Evolutionary conservation across 2,888 invertebrate species (phyloP).

Genomic region (Calliopum simillimum): DNA sequence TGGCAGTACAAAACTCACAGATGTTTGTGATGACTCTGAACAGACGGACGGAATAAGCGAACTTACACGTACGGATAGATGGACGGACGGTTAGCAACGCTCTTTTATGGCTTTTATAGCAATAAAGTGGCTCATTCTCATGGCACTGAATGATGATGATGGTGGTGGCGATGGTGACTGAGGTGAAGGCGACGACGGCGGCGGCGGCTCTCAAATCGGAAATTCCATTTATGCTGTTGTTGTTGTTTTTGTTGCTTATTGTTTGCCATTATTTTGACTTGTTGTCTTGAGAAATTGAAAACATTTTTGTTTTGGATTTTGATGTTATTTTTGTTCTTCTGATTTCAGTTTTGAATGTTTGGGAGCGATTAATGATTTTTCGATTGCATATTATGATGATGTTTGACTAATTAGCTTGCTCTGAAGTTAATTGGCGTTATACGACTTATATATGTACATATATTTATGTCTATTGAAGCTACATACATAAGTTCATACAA

Average conservation of each 20-base stretch:
- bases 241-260: constrained; percentile 21
- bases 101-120: constrained; percentile 21
- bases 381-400: no score
- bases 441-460: no score
- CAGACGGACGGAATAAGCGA: constrained; percentile 2
- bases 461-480: no score
- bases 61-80: not conserved
- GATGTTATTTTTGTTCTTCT: constrained; percentile 1
- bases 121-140: constrained; percentile 1
- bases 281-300: constrained; percentile 16
- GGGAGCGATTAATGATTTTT: no score
- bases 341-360: no score
- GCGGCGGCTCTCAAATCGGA: constrained; percentile 16
- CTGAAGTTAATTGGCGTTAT: no score
- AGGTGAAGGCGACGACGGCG: not conserved
- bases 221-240: constrained; percentile 25
- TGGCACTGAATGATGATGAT: not conserved
- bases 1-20: constrained; percentile 1
- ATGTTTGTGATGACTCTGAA: not conserved
- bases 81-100: constrained; percentile 4
- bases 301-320: constrained; percentile 15
- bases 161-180: not conserved
- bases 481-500: no score
- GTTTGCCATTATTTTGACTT: constrained; percentile 13
- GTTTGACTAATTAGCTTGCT: no score